Evolutionary conservation across 2,113 vertebrate species (phyloP).

Genomic region (Setophaga petechia): DNA sequence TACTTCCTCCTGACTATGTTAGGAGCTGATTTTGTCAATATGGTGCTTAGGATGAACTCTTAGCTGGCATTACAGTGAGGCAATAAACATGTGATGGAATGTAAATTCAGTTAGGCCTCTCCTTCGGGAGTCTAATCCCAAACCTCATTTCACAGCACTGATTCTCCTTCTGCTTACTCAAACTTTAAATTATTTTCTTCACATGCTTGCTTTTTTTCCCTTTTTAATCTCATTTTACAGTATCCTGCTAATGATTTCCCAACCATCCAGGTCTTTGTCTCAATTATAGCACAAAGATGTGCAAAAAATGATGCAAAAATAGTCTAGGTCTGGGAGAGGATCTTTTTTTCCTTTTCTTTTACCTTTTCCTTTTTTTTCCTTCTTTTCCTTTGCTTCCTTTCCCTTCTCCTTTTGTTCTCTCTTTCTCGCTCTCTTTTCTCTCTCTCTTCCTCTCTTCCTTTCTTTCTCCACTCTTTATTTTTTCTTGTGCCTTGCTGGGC

Average conservation of each 20-base stretch:
- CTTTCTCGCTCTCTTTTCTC: fast-evolving
- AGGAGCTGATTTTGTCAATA: neutral
- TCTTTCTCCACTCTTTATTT: neutral
- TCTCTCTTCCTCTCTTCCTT: neutral
- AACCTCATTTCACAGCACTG: neutral
- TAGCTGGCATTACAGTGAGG: neutral
- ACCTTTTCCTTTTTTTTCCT: neutral
- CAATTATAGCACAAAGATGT: neutral
- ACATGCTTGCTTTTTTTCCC: neutral
- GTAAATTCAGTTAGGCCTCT: neutral
- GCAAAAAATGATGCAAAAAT: neutral
- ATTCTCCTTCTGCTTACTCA: neutral
- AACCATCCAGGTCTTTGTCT: neutral
- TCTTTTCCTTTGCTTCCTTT: neutral
- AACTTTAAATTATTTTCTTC: neutral
- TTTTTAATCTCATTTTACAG: neutral
- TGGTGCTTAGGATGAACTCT: neutral
- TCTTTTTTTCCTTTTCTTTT: neutral
- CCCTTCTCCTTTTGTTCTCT: neutral
- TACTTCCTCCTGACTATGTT: neutral
- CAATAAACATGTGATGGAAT: neutral
- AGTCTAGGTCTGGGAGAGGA: neutral
- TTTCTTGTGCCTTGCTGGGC: neutral
- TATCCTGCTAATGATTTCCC: neutral
- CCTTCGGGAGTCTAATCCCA: neutral